Evolutionary conservation across 2,797 vertebrate genomes (phyloP).

Genomic region (Eremophila alpestris): DNA sequence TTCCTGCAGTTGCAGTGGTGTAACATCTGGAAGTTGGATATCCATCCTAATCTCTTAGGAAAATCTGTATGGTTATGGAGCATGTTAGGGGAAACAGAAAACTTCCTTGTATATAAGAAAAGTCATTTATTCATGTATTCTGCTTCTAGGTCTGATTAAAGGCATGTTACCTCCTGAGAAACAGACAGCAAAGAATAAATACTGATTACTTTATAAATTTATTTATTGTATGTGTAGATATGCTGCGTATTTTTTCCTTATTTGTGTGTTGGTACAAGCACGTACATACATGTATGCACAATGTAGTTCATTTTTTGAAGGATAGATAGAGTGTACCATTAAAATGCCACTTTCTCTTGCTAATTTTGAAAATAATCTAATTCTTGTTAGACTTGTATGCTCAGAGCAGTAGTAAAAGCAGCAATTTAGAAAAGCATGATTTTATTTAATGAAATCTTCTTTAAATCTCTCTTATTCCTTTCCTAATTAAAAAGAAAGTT

Average conservation of each 20-base stretch:
- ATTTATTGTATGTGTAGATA: not conserved
- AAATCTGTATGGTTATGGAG: not conserved
- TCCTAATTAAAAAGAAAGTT: not conserved
- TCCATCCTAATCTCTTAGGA: not conserved
- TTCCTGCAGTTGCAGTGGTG: not conserved
- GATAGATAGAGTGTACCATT: not conserved
- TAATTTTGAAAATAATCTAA: not conserved
- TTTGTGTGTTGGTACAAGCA: not conserved
- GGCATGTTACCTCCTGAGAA: not conserved
- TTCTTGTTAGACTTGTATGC: rapidly evolving
- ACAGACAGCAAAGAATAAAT: not conserved
- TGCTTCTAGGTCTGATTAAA: not conserved
- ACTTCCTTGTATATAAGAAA: not conserved
- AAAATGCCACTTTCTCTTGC: not conserved
- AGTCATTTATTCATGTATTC: constrained; percentile 16
- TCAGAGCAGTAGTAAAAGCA: not conserved
- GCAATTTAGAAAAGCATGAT: not conserved
- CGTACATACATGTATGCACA: not conserved
- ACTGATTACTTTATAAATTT: not conserved
- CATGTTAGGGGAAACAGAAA: not conserved
- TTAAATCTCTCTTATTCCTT: not conserved
- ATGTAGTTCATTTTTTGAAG: not conserved
- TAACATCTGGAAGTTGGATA: not conserved
- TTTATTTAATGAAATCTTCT: not conserved
- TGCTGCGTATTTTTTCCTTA: not conserved